Conservation (phyloP, 2,888 invertebrate genomes). For the Parnassius orleans region DNA sequence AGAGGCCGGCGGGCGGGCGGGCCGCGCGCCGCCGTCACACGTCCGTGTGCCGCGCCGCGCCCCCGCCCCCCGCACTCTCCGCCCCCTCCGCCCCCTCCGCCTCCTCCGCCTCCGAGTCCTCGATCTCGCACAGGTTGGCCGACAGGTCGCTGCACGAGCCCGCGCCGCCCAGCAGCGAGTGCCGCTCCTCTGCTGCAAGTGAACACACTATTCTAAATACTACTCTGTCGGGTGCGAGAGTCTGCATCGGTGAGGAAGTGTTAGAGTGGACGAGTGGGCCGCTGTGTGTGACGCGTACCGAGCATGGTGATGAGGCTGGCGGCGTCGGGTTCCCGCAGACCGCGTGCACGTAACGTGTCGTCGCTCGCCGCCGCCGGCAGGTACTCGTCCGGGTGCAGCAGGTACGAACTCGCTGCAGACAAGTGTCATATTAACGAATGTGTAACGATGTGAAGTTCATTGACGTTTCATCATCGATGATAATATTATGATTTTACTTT, state of each 20-base stretch:
- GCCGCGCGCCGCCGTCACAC: slow-evolving; percentile 53
- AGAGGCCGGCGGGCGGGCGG: slow-evolving; percentile 14
- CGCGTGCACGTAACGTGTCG: slow-evolving; percentile 54
- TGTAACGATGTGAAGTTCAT: no score
- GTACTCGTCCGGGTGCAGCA: slow-evolving; percentile 92
- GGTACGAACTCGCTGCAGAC: slow-evolving; percentile 83
- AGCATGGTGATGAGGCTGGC: slow-evolving; percentile 86
- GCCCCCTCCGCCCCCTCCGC: slow-evolving; percentile 31
- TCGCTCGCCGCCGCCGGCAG: slow-evolving; percentile 74
- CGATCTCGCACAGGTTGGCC: slow-evolving; percentile 94
- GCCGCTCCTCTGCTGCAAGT: slow-evolving; percentile 83
- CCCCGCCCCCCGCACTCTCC: slow-evolving; percentile 28
- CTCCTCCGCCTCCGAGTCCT: slow-evolving; percentile 90
- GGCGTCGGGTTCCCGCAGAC: slow-evolving; percentile 81
- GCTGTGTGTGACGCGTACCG: slow-evolving; percentile 55
- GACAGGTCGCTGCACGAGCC: slow-evolving; percentile 92
- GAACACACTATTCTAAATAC: neutral
- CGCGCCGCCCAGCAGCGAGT: slow-evolving; percentile 85
- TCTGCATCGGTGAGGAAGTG: no score
- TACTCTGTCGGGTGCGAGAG: neutral
- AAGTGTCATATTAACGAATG: neutral
- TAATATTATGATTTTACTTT: no score
- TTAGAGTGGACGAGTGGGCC: neutral
- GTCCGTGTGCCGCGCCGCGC: slow-evolving; percentile 54
- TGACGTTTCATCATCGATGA: no score